Conservation (phyloP, 1,140 invertebrate genomes). For the Planococcus citri region DNA sequence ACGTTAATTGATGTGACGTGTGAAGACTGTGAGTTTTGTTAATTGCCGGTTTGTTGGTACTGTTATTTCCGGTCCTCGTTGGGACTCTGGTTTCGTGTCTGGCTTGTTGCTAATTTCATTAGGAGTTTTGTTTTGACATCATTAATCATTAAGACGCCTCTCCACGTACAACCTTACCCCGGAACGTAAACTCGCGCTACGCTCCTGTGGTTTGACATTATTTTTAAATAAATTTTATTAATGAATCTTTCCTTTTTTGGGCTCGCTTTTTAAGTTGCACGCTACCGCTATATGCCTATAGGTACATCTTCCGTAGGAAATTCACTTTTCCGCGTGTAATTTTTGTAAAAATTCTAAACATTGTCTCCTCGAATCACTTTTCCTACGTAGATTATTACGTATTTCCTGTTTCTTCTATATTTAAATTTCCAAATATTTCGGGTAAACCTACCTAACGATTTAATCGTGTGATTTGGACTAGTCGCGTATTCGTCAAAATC, state of each 20-base stretch:
- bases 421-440: no score
- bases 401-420: no score
- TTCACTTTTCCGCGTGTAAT: background rate
- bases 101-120: conserved; percentile 18
- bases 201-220: background rate
- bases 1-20: conserved; percentile 19
- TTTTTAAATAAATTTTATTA: conserved; percentile 5
- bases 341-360: no score
- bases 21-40: conserved; percentile 18
- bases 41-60: conserved; percentile 17
- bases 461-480: no score
- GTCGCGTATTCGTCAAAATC: background rate
- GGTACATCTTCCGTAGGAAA: background rate
- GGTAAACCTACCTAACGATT: no score
- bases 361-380: no score
- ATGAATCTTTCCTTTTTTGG: background rate
- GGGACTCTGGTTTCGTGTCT: conserved; percentile 13
- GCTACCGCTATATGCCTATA: no score
- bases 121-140: conserved; percentile 16
- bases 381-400: no score
- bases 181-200: background rate
- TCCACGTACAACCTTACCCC: background rate
- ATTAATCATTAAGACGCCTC: conserved; percentile 14
- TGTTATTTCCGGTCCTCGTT: conserved; percentile 16
- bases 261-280: no score